Base-by-base conservation (phyloP, 2,797 vertebrate genomes). In the Delichon dasypus region DNA sequence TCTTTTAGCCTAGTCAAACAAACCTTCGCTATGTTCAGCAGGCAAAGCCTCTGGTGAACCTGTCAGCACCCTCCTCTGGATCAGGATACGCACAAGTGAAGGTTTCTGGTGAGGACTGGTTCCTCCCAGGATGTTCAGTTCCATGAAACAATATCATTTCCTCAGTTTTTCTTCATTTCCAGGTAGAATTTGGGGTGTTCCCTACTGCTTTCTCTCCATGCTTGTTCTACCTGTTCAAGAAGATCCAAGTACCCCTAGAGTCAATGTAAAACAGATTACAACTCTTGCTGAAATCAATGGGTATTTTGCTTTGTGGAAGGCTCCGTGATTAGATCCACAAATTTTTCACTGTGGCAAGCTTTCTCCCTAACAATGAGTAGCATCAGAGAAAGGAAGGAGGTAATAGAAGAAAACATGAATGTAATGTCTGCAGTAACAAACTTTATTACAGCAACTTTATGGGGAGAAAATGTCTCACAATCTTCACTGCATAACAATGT, bases 401-500 rank as follows among this genome's bases (percentile, higher is more conserved):
- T 86, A 80, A 93, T 74, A 95, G 77, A 44, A 93, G 92, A 92
- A 93, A 95, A 79, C 32, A 54, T 13, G 2, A 76, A 62, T 73
- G 91, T 94, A 83, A 76, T 84, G 57, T 92, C 48, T 55, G 80
- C 19, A 75, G 26, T 66, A 94, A 93, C 95, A 96, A 92, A 95
- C 70, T 88, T 92, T 89, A 94, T 89, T 94, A 86, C 51, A 67
- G 50, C 65, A 78, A 48, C 70, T 96, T 96, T 90, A 55, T 25
- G 64, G 73, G 50, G 64, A 32, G 81, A 88, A 94, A 94, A 90
- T 83, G 30, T 84, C 89, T 95, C 62, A n/a, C 55, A 66, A 74
- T 95, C 86, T 95, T 95, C 74, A 13, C 50, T 89, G 79, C 38
- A 83, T 86, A 95, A 96, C 94, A 95, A 85, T 93, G 86, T 91